phyloP scores from a whole-genome alignment of 1,140 invertebrate genomes.

The Diuraphis noxia region DNA sequence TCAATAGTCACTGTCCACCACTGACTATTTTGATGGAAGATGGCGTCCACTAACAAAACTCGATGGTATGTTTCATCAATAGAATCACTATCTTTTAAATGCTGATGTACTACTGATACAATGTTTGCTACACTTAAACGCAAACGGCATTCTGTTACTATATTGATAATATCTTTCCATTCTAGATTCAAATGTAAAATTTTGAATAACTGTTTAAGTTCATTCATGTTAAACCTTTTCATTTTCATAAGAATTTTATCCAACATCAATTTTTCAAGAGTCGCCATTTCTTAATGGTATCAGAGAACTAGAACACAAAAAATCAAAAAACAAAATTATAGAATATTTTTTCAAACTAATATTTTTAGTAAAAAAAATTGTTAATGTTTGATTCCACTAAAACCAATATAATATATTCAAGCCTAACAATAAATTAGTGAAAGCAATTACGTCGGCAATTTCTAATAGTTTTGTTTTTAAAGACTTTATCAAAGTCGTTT shows the following conservation, averaged over 20 bases:
- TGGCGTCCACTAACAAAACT: background rate
- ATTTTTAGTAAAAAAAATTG: background rate
- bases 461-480: background rate
- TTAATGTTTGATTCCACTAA: background rate
- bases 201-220: slow-evolving; percentile 13
- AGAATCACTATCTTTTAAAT: background rate
- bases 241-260: slow-evolving; percentile 15
- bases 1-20: slow-evolving; percentile 47
- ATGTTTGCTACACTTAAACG: slow-evolving; percentile 25
- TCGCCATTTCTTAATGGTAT: background rate
- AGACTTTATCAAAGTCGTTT: background rate
- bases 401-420: background rate
- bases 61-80: slow-evolving; percentile 2
- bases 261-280: slow-evolving; percentile 17
- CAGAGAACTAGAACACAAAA: background rate
- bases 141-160: background rate
- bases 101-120: background rate
- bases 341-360: background rate
- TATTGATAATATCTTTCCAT: slow-evolving; percentile 9
- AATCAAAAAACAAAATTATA: background rate
- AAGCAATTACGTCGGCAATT: background rate
- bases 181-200: slow-evolving; percentile 24
- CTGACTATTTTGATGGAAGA: slow-evolving; percentile 8
- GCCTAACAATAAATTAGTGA: background rate
- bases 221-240: slow-evolving; percentile 32